Conservation (phyloP, 2,113 vertebrate species). For the Aptenodytes patagonicus region DNA sequence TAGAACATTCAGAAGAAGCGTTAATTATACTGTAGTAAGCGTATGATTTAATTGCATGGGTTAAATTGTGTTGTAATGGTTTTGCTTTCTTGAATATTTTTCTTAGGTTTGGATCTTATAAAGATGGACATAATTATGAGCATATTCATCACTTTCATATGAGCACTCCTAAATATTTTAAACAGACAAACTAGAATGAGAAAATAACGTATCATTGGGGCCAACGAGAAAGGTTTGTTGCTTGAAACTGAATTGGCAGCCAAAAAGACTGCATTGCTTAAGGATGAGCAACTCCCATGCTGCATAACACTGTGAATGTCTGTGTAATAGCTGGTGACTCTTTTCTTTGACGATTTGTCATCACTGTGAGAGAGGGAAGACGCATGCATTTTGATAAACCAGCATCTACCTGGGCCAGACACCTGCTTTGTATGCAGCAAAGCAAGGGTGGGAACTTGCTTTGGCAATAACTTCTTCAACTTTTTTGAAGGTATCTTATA, state of each 20-base stretch:
- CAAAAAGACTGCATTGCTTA: background rate
- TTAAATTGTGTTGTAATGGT: background rate
- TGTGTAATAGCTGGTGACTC: background rate
- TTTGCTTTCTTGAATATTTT: conserved; percentile 34
- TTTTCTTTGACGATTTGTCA: background rate
- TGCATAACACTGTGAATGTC: background rate
- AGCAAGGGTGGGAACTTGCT: background rate
- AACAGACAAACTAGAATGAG: conserved; percentile 33
- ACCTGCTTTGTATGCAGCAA: background rate
- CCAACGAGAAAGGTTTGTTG: background rate
- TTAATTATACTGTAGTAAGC: background rate
- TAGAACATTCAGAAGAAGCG: background rate
- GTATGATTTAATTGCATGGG: background rate
- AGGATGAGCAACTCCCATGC: background rate
- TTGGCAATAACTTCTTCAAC: background rate
- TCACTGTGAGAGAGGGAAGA: background rate
- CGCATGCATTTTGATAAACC: background rate
- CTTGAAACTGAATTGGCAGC: background rate
- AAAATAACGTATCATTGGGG: background rate
- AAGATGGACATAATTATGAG: conserved; percentile 73
- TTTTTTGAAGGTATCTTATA: background rate
- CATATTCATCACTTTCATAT: conserved; percentile 76
- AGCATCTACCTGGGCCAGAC: background rate
- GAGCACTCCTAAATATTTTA: conserved; percentile 78
- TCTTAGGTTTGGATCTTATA: conserved; percentile 77